Conservation (phyloP, 37 sponge, comb jelly and placozoan species). For the Crambe crambe region DNA sequence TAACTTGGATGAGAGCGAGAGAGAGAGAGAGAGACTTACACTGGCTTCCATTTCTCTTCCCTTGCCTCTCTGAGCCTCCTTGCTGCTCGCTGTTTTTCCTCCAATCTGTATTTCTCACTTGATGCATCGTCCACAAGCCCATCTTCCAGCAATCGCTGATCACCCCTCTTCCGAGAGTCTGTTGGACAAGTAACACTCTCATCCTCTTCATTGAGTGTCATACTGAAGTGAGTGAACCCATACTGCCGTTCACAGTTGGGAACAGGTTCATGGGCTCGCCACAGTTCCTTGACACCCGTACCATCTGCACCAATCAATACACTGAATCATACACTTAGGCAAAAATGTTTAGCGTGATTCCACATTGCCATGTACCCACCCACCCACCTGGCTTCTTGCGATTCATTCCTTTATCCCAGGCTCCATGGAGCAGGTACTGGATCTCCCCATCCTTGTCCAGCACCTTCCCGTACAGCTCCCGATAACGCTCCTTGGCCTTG, state of each 20-base stretch:
- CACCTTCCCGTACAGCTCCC: constrained; percentile 75
- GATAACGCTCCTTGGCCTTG: constrained; percentile 69
- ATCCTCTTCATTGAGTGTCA: constrained; percentile 84
- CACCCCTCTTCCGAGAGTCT: constrained; percentile 85
- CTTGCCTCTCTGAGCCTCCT: constrained; percentile 49
- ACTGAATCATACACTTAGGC: too few species aligned
- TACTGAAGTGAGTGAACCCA: constrained; percentile 89
- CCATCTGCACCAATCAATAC: constrained; percentile 42
- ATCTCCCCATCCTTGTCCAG: constrained; percentile 47
- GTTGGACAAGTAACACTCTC: constrained; percentile 77
- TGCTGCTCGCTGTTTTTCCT: constrained; percentile 94
- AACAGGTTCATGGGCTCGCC: constrained; percentile 57
- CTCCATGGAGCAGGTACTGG: constrained; percentile 65
- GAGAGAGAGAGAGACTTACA: too few species aligned
- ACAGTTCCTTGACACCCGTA: constrained; percentile 43
- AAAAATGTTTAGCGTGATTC: not conserved
- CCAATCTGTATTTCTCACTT: constrained; percentile 83
- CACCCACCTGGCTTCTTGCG: constrained; percentile 27
- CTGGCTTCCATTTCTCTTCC: constrained; percentile 66
- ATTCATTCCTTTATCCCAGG: constrained; percentile 78
- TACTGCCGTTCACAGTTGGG: constrained; percentile 73
- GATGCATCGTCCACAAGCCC: constrained; percentile 82
- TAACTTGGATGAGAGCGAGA: too few species aligned
- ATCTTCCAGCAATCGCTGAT: constrained; percentile 89
- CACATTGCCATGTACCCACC: not conserved